Base-by-base conservation (phyloP, 2,888 invertebrate genomes). In the Hemaris fuciformis region DNA sequence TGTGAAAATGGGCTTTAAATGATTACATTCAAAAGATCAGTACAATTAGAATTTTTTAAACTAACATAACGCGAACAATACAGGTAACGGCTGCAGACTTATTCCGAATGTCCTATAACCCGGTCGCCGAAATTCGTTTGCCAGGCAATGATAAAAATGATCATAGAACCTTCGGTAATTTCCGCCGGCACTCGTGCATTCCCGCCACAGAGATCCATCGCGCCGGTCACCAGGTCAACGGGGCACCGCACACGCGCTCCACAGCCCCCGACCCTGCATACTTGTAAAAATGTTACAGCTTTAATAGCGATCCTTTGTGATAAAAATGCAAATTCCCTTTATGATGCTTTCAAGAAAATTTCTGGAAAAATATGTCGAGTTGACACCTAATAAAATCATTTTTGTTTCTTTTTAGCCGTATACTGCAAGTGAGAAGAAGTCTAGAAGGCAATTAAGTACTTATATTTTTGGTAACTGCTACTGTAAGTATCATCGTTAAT, bases 191-290 rank as follows among this genome's bases (percentile, higher is more conserved):
- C 13, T 64, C 61, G 59, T 59, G 45, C 38, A 34, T 18, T 64
- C 72, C 71, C 68, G 64, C 20, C 45, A 8, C 27, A 7, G 25
- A 42, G 59, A 62, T 58, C 42, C 22, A 18, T 48, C 25, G 69
- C 68, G 69, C 67, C 64, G 73, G 74, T 70, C 68, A 70, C 60
- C 57, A 59, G 79, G 79, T 78, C 66, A 79, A 63, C 74, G 53
- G 80, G 75, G 38, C 79, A 73, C 46, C 65, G 75, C 79, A 76
- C 77, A 78, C 68, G 77, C 80, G 79, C 71, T 59, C 64, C 23
- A 4, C 57, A 22, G 15, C 31, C 42, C 45, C 57, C 57, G 56
- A 64, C 69, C 63, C 65, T 63, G 57, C 66, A 31, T 62, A n/a
- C 10, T 61, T 71, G 67, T 69, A 48, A 57, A 60, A 60, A 57